Evolutionary conservation across 2,888 invertebrate genomes (phyloP), one percentile per base, ranked within the genome.

Genomic region (Odontocolon sp.): DNA sequence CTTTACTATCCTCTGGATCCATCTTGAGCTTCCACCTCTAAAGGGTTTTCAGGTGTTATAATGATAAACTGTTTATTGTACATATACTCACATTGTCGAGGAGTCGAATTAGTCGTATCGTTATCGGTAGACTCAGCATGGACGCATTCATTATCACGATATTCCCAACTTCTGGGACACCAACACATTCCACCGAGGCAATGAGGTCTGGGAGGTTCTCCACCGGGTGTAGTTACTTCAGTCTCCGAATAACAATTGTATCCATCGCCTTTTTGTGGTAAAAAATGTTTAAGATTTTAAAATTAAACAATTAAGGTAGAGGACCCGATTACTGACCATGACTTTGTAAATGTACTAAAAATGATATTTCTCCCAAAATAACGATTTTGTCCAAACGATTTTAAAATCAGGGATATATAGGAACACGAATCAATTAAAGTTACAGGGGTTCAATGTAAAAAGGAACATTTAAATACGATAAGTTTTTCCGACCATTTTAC

Each of bases 151-250:
- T 84, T 81, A 31, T 86, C 82, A 14, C 69, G 80, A 36, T 88
- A 87, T 57, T 88, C 86, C 88, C 92, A 94, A 11, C 93, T 93
- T 28, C 83, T 80, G 2, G 92, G 92, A 88, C 95, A 95, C 91
- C 92, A 92, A 85, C 95, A 95, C 70, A 89, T 83, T 23, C 88
- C 91, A 1, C 89, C 76, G 2, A 91, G 78, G 83, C 93, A 93
- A 50, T 87, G 85, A 2, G 89, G 89, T 72, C 80, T 81, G 36
- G 87, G 89, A 28, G 83, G 82, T 61, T 76, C 81, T 18, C 69
- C 80, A 52, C 82, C 71, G 66, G 81, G 78, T 21, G 83, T 82
- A 31, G 86, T 83, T n/a, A 82, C 81, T 16, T 87, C 86, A 14
- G 79, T 66, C 38, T 87, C 85, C 28, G 86, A 82, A 52, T 84